These are phyloP conservation scores for Tetraneura akinire DNA, from an alignment of 1,140 invertebrate genomes.

Conservation along the genomic window DNA sequence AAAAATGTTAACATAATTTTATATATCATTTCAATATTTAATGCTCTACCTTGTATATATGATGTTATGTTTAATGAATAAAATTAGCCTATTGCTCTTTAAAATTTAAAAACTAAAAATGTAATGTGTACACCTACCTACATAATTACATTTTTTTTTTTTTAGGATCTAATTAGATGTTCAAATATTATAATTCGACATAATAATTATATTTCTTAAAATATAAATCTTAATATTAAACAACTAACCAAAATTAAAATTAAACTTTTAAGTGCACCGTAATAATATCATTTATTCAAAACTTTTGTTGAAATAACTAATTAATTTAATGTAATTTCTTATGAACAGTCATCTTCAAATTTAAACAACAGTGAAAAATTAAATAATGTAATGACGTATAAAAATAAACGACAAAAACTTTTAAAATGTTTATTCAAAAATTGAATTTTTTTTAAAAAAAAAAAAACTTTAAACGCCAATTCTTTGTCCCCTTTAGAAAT, in stretches of 20 bases:
- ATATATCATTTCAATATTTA: no score
- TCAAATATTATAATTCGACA: no score
- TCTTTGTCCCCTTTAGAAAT: background rate
- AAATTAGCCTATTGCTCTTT: no score
- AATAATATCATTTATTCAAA: background rate
- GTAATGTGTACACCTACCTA: no score
- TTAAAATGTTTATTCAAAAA: conserved; percentile 18
- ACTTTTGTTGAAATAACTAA: background rate
- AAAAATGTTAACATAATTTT: no score
- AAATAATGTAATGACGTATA: conserved; percentile 21
- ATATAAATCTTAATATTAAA: background rate
- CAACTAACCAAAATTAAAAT: background rate
- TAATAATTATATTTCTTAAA: background rate
- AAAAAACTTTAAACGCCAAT: conserved; percentile 10
- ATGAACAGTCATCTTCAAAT: background rate
- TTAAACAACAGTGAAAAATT: conserved; percentile 18
- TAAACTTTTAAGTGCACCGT: background rate
- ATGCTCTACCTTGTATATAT: no score
- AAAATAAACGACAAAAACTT: conserved; percentile 23
- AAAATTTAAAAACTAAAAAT: no score
- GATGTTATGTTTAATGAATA: no score
- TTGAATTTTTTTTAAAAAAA: no score
- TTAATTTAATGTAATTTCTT: conserved; percentile 11
- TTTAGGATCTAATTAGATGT: no score
- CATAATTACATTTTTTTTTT: no score